phyloP scores from a whole-genome alignment of 2,113 vertebrate genomes.

The Leptobrachium ailaonicum region DNA sequence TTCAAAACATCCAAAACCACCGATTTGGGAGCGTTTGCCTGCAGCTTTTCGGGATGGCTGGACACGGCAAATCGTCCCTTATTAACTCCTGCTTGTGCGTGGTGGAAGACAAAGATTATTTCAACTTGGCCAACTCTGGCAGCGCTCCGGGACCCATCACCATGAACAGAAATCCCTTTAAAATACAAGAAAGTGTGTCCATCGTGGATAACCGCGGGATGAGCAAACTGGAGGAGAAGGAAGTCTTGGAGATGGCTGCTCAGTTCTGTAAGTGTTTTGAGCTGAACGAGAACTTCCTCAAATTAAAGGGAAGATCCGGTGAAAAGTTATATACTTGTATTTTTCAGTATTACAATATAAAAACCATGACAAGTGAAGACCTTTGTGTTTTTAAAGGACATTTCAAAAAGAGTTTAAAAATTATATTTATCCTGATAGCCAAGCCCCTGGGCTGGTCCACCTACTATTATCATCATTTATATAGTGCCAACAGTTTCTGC shows the following conservation, averaged over 20 bases:
- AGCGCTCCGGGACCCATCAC: not conserved
- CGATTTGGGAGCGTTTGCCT: not conserved
- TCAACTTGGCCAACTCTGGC: not conserved
- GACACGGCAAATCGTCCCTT: not conserved
- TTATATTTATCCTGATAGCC: no score
- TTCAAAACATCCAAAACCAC: not conserved
- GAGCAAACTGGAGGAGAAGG: not conserved
- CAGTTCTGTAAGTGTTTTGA: not conserved
- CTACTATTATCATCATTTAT: no score
- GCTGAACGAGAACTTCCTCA: no score
- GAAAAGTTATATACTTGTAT: no score
- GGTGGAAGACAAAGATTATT: not conserved
- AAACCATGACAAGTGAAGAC: no score
- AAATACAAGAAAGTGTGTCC: not conserved
- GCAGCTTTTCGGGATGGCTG: not conserved
- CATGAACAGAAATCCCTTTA: not conserved
- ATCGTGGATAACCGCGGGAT: slow-evolving; percentile 3
- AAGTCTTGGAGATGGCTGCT: not conserved
- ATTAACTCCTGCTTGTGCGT: slow-evolving; percentile 3
- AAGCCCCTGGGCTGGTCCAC: no score
- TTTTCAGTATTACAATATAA: no score
- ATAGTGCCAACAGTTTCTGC: no score
- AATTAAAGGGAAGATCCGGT: no score
- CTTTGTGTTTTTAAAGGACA: no score
- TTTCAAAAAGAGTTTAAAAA: no score